phyloP scores from a whole-genome alignment of 2,888 invertebrate genomes.

The Ephialtes manifestator region DNA sequence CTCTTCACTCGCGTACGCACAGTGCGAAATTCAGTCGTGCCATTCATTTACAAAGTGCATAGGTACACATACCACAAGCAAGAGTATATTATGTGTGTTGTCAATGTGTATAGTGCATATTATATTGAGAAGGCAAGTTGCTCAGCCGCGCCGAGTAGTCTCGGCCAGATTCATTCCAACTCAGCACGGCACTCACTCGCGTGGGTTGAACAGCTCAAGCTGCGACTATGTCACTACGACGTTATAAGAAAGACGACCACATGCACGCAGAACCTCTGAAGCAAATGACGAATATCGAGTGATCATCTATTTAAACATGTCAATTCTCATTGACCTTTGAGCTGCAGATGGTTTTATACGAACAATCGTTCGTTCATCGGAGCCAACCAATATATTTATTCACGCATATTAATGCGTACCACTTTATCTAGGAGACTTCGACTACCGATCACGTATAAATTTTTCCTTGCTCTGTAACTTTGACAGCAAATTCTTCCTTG shows the following conservation, averaged over 20 bases:
- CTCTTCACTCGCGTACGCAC: slow-evolving; percentile 56
- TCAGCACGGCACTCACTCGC: slow-evolving; percentile 11
- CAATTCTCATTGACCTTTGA: slow-evolving; percentile 62
- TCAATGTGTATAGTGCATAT: slow-evolving; percentile 15
- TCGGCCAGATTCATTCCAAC: slow-evolving; percentile 52
- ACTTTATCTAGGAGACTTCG: background rate
- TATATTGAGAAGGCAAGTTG: background rate
- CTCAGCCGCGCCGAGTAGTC: slow-evolving; percentile 47
- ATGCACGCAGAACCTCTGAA: slow-evolving; percentile 21
- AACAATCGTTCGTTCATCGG: slow-evolving; percentile 6
- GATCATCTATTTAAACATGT: slow-evolving; percentile 47
- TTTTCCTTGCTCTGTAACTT: too few species aligned
- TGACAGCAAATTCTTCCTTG: too few species aligned
- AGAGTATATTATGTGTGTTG: slow-evolving; percentile 21
- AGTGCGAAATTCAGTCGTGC: slow-evolving; percentile 59
- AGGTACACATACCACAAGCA: background rate
- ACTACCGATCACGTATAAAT: too few species aligned
- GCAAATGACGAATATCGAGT: slow-evolving; percentile 50
- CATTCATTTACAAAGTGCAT: slow-evolving; percentile 49
- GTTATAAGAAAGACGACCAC: slow-evolving; percentile 23
- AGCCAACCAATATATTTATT: background rate
- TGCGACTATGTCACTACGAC: slow-evolving; percentile 15
- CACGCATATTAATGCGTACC: background rate
- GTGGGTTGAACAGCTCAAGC: slow-evolving; percentile 30
- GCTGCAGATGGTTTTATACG: background rate